phyloP scores from a whole-genome alignment of 2,888 invertebrate genomes.

The Lasioglossum calceatum region DNA sequence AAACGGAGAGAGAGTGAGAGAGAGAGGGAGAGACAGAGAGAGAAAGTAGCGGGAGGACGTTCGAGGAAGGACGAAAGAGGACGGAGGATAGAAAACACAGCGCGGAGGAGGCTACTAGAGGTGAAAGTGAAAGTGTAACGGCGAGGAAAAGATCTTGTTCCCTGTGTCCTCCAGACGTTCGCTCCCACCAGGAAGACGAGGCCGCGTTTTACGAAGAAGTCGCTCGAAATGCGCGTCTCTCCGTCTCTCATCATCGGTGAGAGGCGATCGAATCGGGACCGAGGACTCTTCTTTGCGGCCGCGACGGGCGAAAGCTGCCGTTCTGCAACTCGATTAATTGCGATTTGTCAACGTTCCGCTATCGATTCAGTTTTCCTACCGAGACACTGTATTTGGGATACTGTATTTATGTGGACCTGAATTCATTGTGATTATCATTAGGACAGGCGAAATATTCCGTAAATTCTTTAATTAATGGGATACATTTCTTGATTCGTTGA shows the following conservation, averaged over 20 bases:
- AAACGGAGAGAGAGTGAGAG: not conserved
- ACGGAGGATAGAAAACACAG: slow-evolving; percentile 52
- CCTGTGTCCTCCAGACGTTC: slow-evolving; percentile 58
- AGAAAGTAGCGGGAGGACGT: not conserved
- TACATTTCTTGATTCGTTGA: not conserved
- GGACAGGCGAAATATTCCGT: no score
- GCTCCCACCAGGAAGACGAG: slow-evolving; percentile 63
- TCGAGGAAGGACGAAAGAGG: slow-evolving; percentile 5
- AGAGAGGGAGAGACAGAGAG: not conserved
- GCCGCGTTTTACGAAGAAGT: slow-evolving; percentile 45
- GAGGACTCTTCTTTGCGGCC: slow-evolving; percentile 41
- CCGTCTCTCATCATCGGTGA: slow-evolving; percentile 32
- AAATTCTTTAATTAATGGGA: not conserved
- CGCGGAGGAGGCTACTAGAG: slow-evolving; percentile 55
- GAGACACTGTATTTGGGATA: not conserved
- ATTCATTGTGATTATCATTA: not conserved
- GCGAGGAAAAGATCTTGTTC: slow-evolving; percentile 69
- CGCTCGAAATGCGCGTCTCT: slow-evolving; percentile 22
- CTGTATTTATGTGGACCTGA: not conserved
- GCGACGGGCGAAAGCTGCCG: slow-evolving; percentile 38
- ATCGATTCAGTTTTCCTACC: not conserved
- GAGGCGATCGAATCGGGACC: slow-evolving; percentile 58
- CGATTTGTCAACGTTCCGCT: slow-evolving; percentile 4
- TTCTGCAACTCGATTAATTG: not conserved
- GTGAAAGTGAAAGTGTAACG: slow-evolving; percentile 79